Percentiles rank a stretch among this genome's conserved stretches.
Conservation (phyloP, 2,113 vertebrate genomes). For the Andinoacara biseriatus region DNA sequence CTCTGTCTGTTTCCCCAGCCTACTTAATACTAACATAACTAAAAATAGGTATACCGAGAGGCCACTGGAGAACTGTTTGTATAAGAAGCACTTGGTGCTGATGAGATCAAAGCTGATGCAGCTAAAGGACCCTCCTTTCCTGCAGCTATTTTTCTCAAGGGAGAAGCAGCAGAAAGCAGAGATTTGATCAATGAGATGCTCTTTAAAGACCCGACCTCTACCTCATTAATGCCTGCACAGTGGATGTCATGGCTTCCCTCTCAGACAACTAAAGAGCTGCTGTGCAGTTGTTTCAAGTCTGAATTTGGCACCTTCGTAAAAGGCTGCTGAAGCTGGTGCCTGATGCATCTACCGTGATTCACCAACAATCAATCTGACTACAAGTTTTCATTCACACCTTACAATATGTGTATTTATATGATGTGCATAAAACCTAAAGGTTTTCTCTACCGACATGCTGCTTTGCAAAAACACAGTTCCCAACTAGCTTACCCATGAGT, state of each 20-base stretch:
- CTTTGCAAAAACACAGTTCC: too few relatives aligned
- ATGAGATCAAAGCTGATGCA: constrained; percentile 25
- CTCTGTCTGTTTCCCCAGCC: not conserved
- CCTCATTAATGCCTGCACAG: constrained; percentile 36
- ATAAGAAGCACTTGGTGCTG: constrained; percentile 26
- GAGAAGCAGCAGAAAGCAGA: constrained; percentile 32
- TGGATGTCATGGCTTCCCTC: constrained; percentile 19
- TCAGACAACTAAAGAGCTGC: constrained; percentile 1
- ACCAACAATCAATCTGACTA: not conserved
- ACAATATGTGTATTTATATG: not conserved
- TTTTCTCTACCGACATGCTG: too few relatives aligned
- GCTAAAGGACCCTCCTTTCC: constrained; percentile 9
- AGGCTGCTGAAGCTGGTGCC: not conserved
- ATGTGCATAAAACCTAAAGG: not conserved
- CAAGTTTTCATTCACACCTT: not conserved
- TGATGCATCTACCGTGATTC: not conserved
- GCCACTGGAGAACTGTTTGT: constrained; percentile 20
- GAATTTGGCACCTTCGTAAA: not conserved
- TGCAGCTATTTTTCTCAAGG: constrained; percentile 33
- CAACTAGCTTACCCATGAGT: not conserved
- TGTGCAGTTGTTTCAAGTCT: not conserved
- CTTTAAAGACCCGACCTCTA: constrained; percentile 57
- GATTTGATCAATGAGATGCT: constrained; percentile 52
- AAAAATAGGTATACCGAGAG: constrained; percentile 45
- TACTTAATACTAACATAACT: constrained; percentile 30